Conservation (phyloP, 2,797 vertebrate species). For the Hozukius guyotensis region DNA sequence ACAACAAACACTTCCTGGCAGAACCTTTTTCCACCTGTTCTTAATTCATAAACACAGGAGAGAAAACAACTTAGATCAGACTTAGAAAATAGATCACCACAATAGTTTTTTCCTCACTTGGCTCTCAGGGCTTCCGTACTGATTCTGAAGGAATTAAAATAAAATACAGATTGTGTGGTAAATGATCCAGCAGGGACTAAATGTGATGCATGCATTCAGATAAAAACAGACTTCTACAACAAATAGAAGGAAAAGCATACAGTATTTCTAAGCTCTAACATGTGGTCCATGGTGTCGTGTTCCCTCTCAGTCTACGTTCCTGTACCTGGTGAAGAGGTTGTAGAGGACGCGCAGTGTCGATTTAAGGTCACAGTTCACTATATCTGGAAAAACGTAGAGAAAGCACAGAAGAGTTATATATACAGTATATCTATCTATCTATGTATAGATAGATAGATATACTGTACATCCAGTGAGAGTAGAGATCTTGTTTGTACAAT, state of each 20-base stretch:
- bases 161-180: neutral
- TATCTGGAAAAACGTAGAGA: constrained; percentile 82
- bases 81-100: neutral
- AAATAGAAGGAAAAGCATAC: neutral
- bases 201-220: constrained; percentile 41
- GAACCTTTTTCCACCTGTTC: too few species aligned
- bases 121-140: neutral
- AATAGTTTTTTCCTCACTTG: neutral
- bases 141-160: neutral
- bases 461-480: too few species aligned
- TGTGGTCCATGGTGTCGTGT: constrained; percentile 18
- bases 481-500: too few species aligned
- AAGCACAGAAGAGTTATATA: too few species aligned
- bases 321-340: constrained; percentile 97
- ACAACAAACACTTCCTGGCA: neutral
- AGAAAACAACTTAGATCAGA: neutral
- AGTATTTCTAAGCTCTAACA: constrained; percentile 4
- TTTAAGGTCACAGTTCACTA: constrained; percentile 97
- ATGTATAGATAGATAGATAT: too few species aligned
- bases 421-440: too few species aligned
- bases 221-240: neutral
- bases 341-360: constrained; percentile 95
- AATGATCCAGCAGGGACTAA: neutral
- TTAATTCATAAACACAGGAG: neutral
- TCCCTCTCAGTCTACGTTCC: constrained; percentile 89